Base-by-base conservation (phyloP, 2,888 invertebrate species). In the Candidula unifasciata region DNA sequence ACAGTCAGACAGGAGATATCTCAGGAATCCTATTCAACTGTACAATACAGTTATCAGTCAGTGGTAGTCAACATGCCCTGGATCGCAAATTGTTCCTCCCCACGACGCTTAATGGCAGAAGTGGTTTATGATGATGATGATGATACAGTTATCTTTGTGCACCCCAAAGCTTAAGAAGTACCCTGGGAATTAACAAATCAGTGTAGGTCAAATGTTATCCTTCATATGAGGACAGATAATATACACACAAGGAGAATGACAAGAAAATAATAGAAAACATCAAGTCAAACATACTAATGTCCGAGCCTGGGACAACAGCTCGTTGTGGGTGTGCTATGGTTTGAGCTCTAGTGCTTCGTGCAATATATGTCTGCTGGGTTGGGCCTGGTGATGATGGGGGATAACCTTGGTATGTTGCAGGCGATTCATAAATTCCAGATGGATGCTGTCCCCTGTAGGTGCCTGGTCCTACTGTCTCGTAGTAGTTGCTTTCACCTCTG, bases 241-340 rank as follows among this genome's bases (percentile, higher is more conserved):
- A 24, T 13, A 16, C 60, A 24, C 5, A 24, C 21, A n/a, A 16
- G 21, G 24, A 60, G 21, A 60, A 18, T 13, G 1, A 13, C 18
- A 3, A 24, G 3, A 60, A 21, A 13, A 60, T 24, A 60, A 5
- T 21, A 60, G 21, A 60, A 24, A 60, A 5, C 18, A 24, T 21
- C 44, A 44, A 44, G 44, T 21, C 5, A 24, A 44, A 85, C 89
- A 86, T 80, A 89, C 89, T 86, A 71, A 82, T 73, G 71, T 89
- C 89, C 21, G 83, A 60, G 30, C 66, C 84, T 54, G 88, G 87
- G 21, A 83, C 89, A 30, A 89, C 88, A 8, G 91, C 90, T 76
- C 91, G 82, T 80, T 90, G 90, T 10, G 91, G 90, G 27, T 89
- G 88, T 10, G 89, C 86, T 8, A 89, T 86, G 18, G 89, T 87